Evolutionary conservation across 2,113 vertebrate species (phyloP).

Genomic region (Campylorhamphus procurvoides): DNA sequence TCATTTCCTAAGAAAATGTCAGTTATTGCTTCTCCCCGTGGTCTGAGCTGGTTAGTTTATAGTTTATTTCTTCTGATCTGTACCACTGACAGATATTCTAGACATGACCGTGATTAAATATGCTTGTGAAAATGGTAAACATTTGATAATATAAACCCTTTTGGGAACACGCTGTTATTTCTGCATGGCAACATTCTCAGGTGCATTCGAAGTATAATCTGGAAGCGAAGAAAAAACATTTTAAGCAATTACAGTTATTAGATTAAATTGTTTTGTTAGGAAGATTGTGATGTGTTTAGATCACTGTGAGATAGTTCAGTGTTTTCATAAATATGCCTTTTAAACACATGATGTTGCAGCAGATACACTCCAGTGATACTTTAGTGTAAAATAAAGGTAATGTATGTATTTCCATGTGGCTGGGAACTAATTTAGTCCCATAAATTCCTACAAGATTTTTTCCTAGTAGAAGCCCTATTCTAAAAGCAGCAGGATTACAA

Average conservation of each 20-base stretch:
- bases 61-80: constrained; percentile 80
- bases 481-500: not conserved
- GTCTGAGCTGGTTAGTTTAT: constrained; percentile 58
- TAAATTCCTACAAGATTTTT: not conserved
- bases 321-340: constrained; percentile 31
- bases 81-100: constrained; percentile 74
- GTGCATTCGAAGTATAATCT: constrained; percentile 31
- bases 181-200: constrained; percentile 31
- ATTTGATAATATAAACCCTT: constrained; percentile 53
- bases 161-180: constrained; percentile 17
- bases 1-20: constrained; percentile 86
- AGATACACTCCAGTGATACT: not conserved
- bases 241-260: constrained; percentile 54
- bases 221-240: constrained; percentile 40
- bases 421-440: not conserved
- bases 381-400: constrained; percentile 13
- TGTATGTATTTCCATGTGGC: not conserved
- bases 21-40: constrained; percentile 60
- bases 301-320: constrained; percentile 13
- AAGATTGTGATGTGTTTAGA: constrained; percentile 39
- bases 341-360: not conserved
- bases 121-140: constrained; percentile 44
- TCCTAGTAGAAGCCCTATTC: not conserved
- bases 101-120: constrained; percentile 60
- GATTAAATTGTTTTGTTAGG: constrained; percentile 41